These are phyloP conservation scores for Saccopteryx leptura DNA, from an alignment of 2,113 vertebrate genomes.

Conservation along the genomic window DNA sequence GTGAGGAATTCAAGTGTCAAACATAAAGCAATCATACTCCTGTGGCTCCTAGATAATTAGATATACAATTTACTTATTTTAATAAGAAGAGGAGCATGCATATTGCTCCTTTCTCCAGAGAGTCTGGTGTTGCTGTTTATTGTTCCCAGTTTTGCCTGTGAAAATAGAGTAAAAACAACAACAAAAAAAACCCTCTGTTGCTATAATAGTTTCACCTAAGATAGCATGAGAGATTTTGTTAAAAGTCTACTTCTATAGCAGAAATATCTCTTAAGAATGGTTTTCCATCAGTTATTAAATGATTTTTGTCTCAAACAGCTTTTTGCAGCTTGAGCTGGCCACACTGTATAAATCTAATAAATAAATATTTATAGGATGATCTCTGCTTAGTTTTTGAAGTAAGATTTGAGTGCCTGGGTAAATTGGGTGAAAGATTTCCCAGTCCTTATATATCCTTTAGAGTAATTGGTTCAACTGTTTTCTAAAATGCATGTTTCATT, in stretches of 20 bases:
- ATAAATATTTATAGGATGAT: slow-evolving; percentile 73
- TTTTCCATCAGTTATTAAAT: slow-evolving; percentile 34
- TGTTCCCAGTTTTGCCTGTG: background rate
- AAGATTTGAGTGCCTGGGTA: slow-evolving; percentile 65
- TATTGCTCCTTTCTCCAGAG: background rate
- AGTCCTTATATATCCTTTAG: slow-evolving; percentile 62
- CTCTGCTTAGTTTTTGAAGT: slow-evolving; percentile 68
- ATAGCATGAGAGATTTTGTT: background rate
- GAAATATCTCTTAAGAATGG: slow-evolving; percentile 5
- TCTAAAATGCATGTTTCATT: slow-evolving; percentile 75
- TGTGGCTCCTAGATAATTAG: background rate
- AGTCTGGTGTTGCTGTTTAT: background rate
- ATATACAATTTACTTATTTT: background rate
- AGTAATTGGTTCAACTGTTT: slow-evolving; percentile 65
- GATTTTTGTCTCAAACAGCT: slow-evolving; percentile 32
- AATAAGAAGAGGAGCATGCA: background rate
- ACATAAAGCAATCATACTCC: background rate
- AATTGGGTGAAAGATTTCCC: slow-evolving; percentile 74
- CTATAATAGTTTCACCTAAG: background rate
- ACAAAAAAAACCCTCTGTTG: background rate
- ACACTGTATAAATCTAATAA: slow-evolving; percentile 66
- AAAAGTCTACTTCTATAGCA: background rate
- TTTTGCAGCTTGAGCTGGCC: slow-evolving; percentile 33
- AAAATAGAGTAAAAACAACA: background rate
- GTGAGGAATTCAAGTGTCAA: background rate